A percentile compares a stretch with the other conserved stretches of the same genome.
Conservation (phyloP, 2,888 invertebrate species). For the Eustalomyia histrio region DNA sequence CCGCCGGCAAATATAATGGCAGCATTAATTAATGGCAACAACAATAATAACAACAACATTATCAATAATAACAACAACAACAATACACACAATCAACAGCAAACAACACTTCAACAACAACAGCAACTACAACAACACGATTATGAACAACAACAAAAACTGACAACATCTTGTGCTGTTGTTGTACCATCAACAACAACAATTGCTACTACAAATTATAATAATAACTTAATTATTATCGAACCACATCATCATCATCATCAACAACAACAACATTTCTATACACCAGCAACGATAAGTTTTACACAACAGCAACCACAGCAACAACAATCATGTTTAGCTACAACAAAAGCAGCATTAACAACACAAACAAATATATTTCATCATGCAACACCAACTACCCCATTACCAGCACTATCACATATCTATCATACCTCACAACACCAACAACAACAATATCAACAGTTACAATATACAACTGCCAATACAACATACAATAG, state of each 20-base stretch:
- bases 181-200: constrained; percentile 68
- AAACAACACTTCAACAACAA: constrained; percentile 66
- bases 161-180: constrained; percentile 57
- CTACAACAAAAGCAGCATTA: constrained; percentile 48
- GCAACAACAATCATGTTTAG: constrained; percentile 43
- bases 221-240: constrained; percentile 74
- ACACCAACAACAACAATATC: constrained; percentile 56
- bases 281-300: constrained; percentile 66
- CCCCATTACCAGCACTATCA: constrained; percentile 62
- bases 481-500: constrained; percentile 64
- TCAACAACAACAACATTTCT: constrained; percentile 62
- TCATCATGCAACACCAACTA: constrained; percentile 62
- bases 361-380: constrained; percentile 54
- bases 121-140: constrained; percentile 68
- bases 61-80: constrained; percentile 68
- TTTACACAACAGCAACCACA: constrained; percentile 67
- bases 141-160: constrained; percentile 63
- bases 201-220: constrained; percentile 68
- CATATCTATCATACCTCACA: constrained; percentile 64
- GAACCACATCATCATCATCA: constrained; percentile 75
- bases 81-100: constrained; percentile 68
- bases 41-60: constrained; percentile 61
- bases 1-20: constrained; percentile 90
- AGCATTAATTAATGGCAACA: constrained; percentile 80
- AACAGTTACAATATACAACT: constrained; percentile 65